Conservation (phyloP, 2,113 vertebrate genomes). For the Eublepharis macularius region DNA sequence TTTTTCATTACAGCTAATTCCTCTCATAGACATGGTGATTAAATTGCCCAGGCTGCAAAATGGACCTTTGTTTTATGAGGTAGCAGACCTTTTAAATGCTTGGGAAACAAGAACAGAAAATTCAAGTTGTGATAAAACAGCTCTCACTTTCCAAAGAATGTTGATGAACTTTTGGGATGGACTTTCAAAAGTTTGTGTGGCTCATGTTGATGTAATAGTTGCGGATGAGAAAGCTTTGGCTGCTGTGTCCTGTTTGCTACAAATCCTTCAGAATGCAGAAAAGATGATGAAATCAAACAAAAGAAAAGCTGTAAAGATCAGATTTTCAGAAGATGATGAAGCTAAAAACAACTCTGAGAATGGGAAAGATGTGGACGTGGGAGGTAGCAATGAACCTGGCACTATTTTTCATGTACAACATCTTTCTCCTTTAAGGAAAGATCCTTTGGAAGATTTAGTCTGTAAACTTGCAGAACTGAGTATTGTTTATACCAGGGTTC, state of each 20-base stretch:
- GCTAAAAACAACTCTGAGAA: conserved; percentile 47
- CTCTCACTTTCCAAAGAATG: conserved; percentile 76
- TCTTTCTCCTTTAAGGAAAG: conserved; percentile 58
- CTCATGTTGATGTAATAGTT: conserved; percentile 76
- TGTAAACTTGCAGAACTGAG: conserved; percentile 88
- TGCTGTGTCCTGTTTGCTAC: conserved; percentile 83
- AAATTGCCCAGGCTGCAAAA: conserved; percentile 81
- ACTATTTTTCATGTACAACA: conserved; percentile 15
- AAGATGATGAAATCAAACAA: conserved; percentile 63
- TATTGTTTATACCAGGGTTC: conserved; percentile 84
- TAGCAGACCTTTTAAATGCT: conserved; percentile 84
- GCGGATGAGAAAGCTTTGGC: conserved; percentile 77
- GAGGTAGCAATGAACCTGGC: conserved; percentile 59
- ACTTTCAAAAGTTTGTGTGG: conserved; percentile 79
- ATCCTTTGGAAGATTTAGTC: conserved; percentile 86
- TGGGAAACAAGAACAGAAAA: conserved; percentile 86
- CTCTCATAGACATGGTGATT: conserved; percentile 80
- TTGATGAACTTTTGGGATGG: conserved; percentile 86
- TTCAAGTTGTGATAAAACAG: conserved; percentile 36
- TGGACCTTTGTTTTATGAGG: conserved; percentile 83
- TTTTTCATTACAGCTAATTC: conserved; percentile 82
- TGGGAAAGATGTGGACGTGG: conserved; percentile 36
- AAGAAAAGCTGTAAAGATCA: conserved; percentile 82
- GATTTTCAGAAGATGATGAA: conserved; percentile 75
- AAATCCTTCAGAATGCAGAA: conserved; percentile 85